Evolutionary conservation across 1,140 invertebrate genomes (phyloP), one percentile per base, ranked within the genome.

Genomic region (Anastrepha obliqua): DNA sequence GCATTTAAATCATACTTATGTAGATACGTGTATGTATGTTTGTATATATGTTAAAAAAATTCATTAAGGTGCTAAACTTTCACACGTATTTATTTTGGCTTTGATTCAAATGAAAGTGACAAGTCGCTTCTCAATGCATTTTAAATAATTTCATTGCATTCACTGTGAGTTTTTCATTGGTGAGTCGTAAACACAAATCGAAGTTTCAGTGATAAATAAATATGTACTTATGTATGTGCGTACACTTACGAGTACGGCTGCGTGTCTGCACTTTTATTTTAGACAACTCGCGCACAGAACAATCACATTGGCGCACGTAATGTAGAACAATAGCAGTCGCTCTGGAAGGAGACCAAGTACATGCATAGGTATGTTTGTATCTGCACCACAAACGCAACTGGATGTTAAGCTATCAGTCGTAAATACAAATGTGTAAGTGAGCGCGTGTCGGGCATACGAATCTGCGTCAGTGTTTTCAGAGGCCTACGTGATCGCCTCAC

Each of bases 1-100:
- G 51, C 11, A 11, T 2, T 2, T 55, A 55, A 8, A 55, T 55
- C 6, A 6, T 55, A 55, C 51, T 55, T 55, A 62, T 62, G 60
- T 15, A 62, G 4, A 62, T 62, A 62, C 8, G 15, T 1, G 17
- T 62, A 65, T 20, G 64, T 5, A 29, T 67, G 64, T 74, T 5
- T 42, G 15, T 42, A 67, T 39, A 67, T 29, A 67, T 74, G 39
- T 42, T 55, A 1, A 55, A 55, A 55, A 9, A 7, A 55, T 55
- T 5, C 9, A 55, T 55, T 5, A 7, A 29, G 74, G 74, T 55
- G 74, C 74, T 81, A 81, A 55, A 81, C 74, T 81, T 81, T 81
- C 74, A 81, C 74, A 55, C 74, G 74, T 47, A 81, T 81, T 81
- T 20, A 81, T 51, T 81, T 81, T 81, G 74, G 74, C 74, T 81